phyloP scores from a whole-genome alignment of 2,797 vertebrate genomes.

The Peromyscus attwateri region DNA sequence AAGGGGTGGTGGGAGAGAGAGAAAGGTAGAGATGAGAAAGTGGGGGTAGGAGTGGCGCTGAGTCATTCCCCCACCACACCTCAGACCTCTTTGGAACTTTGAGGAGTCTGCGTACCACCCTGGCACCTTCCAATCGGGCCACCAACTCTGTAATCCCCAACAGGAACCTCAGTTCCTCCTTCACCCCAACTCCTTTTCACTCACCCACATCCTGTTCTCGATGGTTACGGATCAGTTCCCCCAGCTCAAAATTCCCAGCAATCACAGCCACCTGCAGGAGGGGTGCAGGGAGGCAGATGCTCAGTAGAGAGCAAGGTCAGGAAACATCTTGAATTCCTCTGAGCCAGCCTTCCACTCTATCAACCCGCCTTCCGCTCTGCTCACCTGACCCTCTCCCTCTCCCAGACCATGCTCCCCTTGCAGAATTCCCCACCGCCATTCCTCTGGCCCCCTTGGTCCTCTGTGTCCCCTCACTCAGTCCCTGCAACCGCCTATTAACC shows the following conservation, averaged over 20 bases:
- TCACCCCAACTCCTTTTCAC: constrained; percentile 60
- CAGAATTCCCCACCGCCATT: background rate
- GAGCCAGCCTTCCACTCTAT: background rate
- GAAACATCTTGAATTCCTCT: background rate
- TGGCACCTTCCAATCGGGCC: background rate
- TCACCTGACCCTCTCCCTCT: background rate
- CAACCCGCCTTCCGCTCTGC: background rate
- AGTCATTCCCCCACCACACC: accelerated
- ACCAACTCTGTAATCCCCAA: background rate
- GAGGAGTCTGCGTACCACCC: background rate
- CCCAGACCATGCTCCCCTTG: background rate
- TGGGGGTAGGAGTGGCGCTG: too few relatives aligned
- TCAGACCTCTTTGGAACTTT: background rate
- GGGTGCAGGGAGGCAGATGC: background rate
- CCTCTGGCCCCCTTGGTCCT: background rate
- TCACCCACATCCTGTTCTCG: constrained; percentile 94
- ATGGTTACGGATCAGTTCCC: constrained; percentile 96
- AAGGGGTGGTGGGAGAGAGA: background rate
- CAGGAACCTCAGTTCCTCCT: accelerated
- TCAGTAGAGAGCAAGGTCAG: background rate
- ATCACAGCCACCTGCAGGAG: constrained; percentile 93
- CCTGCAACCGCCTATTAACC: background rate
- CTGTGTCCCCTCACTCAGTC: background rate
- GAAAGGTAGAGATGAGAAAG: background rate
- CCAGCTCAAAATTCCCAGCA: constrained; percentile 96